A percentile compares a stretch with the other conserved stretches of the same genome.
These are phyloP conservation scores for Rallus crepitans DNA, from an alignment of 2,797 vertebrate species.

Conservation along the genomic window DNA sequence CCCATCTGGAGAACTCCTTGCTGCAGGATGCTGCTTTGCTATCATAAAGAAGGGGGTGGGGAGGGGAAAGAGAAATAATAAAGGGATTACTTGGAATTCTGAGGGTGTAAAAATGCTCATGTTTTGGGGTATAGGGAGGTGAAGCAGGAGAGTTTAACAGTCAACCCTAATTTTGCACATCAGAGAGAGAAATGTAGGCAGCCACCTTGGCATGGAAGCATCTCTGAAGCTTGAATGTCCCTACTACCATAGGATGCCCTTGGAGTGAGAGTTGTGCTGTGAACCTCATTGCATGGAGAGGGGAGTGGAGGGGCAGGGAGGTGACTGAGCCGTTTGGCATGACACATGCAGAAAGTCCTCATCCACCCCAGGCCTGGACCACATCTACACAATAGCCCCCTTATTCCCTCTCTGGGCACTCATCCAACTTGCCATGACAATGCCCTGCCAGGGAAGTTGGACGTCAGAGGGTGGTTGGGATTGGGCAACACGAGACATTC, in stretches of 20 bases:
- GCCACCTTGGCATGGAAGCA: neutral
- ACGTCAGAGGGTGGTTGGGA: neutral
- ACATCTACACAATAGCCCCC: neutral
- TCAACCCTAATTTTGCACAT: neutral
- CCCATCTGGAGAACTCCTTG: neutral
- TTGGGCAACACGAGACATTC: neutral
- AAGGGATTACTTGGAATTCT: neutral
- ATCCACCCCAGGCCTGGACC: neutral
- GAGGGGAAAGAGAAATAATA: neutral
- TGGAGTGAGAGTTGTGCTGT: neutral
- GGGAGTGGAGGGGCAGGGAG: neutral
- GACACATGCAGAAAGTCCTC: fast-evolving
- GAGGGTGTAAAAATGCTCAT: neutral
- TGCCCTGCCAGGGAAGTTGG: neutral
- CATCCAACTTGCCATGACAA: fast-evolving
- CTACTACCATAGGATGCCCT: too few relatives aligned
- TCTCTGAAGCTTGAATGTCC: neutral
- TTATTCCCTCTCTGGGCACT: neutral
- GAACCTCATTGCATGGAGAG: neutral
- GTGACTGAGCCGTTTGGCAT: neutral
- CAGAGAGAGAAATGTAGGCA: neutral
- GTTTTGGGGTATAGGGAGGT: neutral
- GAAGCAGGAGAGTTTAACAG: neutral
- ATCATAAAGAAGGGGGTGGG: neutral
- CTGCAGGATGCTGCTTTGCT: neutral